Evolutionary conservation across 2,113 vertebrate genomes (phyloP).

Genomic region (Chaetura pelagica): DNA sequence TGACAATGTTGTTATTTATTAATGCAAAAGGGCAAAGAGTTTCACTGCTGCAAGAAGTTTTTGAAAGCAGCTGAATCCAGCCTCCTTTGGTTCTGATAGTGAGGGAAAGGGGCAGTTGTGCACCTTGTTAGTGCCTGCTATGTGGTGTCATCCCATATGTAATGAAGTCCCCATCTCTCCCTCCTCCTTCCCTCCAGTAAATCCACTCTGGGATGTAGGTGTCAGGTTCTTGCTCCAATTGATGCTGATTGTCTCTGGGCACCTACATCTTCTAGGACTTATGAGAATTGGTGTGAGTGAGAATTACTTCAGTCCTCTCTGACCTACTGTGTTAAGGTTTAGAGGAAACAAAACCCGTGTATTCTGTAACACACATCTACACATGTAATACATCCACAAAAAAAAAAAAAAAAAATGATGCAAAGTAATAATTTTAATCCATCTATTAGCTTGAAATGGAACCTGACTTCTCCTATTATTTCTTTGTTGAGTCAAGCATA

Average conservation of each 20-base stretch:
- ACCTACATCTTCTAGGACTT: neutral
- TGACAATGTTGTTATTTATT: neutral
- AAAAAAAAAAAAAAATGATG: neutral
- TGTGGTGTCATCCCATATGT: neutral
- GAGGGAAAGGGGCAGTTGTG: neutral
- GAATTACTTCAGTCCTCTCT: neutral
- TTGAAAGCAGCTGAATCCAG: neutral
- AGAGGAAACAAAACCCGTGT: neutral
- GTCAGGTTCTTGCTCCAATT: fast-evolving
- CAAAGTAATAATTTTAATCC: neutral
- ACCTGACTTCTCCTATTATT: neutral
- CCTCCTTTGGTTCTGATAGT: neutral
- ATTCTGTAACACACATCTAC: neutral
- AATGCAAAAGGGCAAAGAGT: neutral
- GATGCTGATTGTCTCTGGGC: neutral
- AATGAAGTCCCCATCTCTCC: neutral
- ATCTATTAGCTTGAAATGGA: neutral
- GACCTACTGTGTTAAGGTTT: neutral
- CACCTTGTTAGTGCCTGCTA: neutral
- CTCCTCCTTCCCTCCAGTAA: neutral
- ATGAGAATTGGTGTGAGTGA: neutral
- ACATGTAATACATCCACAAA: too few species aligned
- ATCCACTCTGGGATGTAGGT: neutral
- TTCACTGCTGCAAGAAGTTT: neutral
- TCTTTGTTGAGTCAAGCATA: neutral